Conservation (phyloP, 1,140 invertebrate species). For the Nymphalis io region DNA sequence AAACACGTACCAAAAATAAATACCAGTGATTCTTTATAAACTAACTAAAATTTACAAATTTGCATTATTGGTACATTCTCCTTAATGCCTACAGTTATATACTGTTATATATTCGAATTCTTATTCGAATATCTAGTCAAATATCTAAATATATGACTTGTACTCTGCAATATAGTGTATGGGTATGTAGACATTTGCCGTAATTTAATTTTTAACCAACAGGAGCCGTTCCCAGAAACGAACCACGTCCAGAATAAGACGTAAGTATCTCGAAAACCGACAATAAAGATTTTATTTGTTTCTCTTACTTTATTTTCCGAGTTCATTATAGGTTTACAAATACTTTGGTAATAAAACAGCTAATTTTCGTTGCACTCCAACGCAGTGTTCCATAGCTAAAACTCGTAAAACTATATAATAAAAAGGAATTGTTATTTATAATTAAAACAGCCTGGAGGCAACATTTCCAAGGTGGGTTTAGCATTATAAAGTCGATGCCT, state of each 20-base stretch:
- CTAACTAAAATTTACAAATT: too few relatives aligned
- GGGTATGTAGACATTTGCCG: constrained; percentile 48
- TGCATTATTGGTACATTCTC: too few relatives aligned
- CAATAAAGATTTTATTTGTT: constrained; percentile 29
- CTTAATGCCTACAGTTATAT: too few relatives aligned
- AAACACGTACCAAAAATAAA: not conserved
- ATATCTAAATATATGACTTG: not conserved
- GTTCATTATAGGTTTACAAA: constrained; percentile 14
- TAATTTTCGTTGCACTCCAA: not conserved
- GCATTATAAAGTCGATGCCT: too few relatives aligned
- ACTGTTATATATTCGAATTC: too few relatives aligned
- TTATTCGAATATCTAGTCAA: too few relatives aligned
- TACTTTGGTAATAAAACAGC: not conserved
- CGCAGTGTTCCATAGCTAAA: not conserved
- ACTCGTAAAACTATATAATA: too few relatives aligned
- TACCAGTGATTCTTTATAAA: too few relatives aligned
- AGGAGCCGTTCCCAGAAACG: constrained; percentile 30
- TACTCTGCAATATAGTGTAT: constrained; percentile 8
- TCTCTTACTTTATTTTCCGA: constrained; percentile 18
- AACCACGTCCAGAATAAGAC: constrained; percentile 37
- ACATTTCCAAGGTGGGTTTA: too few relatives aligned
- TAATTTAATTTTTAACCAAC: constrained; percentile 50
- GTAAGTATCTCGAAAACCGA: constrained; percentile 26
- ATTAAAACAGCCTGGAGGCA: too few relatives aligned
- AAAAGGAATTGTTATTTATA: too few relatives aligned